Conservation (phyloP, 2,888 invertebrate species). For the Pollenia amentaria region DNA sequence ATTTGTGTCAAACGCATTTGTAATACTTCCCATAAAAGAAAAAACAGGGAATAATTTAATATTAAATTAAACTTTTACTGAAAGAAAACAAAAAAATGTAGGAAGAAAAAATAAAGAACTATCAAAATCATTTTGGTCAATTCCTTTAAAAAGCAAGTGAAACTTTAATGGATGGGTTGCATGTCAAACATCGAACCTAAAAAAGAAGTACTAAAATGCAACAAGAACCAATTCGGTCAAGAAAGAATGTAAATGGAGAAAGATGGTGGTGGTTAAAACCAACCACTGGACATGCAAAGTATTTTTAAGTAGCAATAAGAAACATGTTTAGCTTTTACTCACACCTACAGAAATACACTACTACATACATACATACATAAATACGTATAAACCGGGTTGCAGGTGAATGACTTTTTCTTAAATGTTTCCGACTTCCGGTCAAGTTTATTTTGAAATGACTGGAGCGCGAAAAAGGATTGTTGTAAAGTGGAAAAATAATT, state of each 20-base stretch:
- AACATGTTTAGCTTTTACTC: neutral
- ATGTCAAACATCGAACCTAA: conserved; percentile 50
- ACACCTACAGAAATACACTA: neutral
- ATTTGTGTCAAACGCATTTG: conserved; percentile 49
- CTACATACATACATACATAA: neutral
- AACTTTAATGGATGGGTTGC: conserved; percentile 71
- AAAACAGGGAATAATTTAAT: neutral
- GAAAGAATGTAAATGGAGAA: conserved; percentile 29
- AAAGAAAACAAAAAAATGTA: neutral
- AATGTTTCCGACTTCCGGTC: conserved; percentile 83
- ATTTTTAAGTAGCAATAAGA: conserved; percentile 4
- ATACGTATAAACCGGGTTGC: conserved; percentile 63
- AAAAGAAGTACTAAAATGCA: conserved; percentile 43
- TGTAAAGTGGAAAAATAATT: conserved; percentile 26
- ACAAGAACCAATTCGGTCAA: conserved; percentile 45
- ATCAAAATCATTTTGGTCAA: conserved; percentile 49
- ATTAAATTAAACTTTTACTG: conserved; percentile 4
- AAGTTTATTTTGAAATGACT: conserved; percentile 75
- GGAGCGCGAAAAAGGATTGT: conserved; percentile 52
- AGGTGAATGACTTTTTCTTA: conserved; percentile 83
- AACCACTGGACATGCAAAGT: conserved; percentile 1
- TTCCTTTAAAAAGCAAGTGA: conserved; percentile 65
- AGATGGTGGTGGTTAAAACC: conserved; percentile 27
- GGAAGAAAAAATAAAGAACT: neutral
- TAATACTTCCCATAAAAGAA: conserved; percentile 10